Conservation (phyloP, 1,140 invertebrate species). For the Drosophila melanica region DNA sequence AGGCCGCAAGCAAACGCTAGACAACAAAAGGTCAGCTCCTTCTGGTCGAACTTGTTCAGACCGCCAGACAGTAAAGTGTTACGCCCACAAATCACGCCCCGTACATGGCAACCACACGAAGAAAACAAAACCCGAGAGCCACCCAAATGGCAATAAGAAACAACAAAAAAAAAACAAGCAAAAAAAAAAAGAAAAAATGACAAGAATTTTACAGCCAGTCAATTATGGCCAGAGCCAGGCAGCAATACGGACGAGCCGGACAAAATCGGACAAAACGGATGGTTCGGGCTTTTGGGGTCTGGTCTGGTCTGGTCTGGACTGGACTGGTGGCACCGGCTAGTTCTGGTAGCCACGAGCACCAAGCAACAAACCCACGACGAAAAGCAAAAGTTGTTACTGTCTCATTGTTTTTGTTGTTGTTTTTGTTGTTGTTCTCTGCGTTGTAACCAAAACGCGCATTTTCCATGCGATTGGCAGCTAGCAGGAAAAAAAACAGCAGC, state of each 20-base stretch:
- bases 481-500: slow-evolving; percentile 26
- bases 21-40: slow-evolving; percentile 65
- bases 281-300: slow-evolving; percentile 1
- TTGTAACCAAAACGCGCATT: slow-evolving; percentile 78
- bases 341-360: slow-evolving; percentile 19
- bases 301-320: slow-evolving; percentile 23
- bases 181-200: slow-evolving; percentile 55
- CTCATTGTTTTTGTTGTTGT: slow-evolving; percentile 29
- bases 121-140: slow-evolving; percentile 37
- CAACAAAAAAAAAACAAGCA: slow-evolving; percentile 18
- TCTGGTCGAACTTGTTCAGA: slow-evolving; percentile 10
- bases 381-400: slow-evolving; percentile 67
- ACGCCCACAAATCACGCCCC: slow-evolving; percentile 79
- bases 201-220: slow-evolving; percentile 79
- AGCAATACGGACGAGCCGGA: slow-evolving; percentile 24
- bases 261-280: slow-evolving; percentile 21
- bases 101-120: slow-evolving; percentile 58
- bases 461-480: slow-evolving; percentile 60
- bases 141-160: slow-evolving; percentile 36
- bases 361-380: slow-evolving; percentile 45
- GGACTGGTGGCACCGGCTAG: slow-evolving; percentile 9
- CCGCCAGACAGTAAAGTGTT: slow-evolving; percentile 61
- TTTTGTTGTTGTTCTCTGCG: slow-evolving; percentile 44
- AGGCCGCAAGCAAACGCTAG: slow-evolving; percentile 55
- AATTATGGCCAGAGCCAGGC: slow-evolving; percentile 61